Percentiles rank a stretch among this genome's conserved stretches.
phyloP scores from a whole-genome alignment of 2,113 vertebrate species.

The Podarcis raffonei region DNA sequence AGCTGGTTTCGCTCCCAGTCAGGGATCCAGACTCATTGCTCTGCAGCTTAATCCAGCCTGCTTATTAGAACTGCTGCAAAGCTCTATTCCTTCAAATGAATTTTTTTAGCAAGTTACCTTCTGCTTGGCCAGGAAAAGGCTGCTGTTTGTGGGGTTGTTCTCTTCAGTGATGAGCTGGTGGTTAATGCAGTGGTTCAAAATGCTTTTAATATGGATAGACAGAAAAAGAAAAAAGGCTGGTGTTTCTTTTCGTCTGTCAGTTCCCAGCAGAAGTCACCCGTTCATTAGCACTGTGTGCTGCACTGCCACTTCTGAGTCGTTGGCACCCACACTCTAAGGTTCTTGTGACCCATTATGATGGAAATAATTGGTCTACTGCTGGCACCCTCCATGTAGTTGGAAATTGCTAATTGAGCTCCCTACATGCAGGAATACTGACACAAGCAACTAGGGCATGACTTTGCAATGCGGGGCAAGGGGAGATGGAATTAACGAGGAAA shows the following conservation, averaged over 20 bases:
- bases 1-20: neutral
- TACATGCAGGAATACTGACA: neutral
- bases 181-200: neutral
- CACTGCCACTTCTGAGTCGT: neutral
- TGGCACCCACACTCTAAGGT: neutral
- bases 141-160: neutral
- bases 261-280: neutral
- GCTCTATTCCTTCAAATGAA: neutral
- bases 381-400: neutral
- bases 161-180: neutral
- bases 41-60: neutral
- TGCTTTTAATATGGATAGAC: neutral
- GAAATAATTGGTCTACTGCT: constrained; percentile 8
- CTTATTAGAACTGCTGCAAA: neutral
- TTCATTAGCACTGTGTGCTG: neutral
- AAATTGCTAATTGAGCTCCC: neutral
- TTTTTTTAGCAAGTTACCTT: neutral
- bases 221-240: neutral
- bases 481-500: neutral
- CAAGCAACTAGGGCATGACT: neutral
- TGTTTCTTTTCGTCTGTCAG: neutral
- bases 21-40: neutral
- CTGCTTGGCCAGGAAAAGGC: neutral
- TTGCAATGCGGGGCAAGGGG: neutral
- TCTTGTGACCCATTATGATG: neutral